Base-by-base conservation (phyloP, 2,888 invertebrate species). In the Candidula unifasciata region DNA sequence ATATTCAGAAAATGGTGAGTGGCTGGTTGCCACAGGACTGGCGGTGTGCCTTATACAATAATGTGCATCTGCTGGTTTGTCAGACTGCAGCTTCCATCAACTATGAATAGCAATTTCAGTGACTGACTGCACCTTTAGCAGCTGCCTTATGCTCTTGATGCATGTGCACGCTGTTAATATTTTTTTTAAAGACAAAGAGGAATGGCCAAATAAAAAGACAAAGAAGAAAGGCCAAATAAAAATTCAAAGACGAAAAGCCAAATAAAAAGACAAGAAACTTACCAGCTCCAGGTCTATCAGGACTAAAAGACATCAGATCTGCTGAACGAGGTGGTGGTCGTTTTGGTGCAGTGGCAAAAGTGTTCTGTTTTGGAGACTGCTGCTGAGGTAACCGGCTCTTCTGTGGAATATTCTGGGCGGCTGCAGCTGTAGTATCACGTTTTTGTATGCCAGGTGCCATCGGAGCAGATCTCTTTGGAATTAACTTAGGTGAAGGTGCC, bases 251-350 rank as follows among this genome's bases (percentile, higher is more conserved):
- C 8, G 66, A 66, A 24, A 66, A 24, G n/a, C 8, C n/a, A n/a
- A n/a, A n/a, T n/a, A n/a, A n/a, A n/a, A n/a, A n/a, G n/a, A 33
- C 13, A 60, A 3, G 30, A 44, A 2, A 80, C 27, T 27, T 71
- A 68, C 77, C 69, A 33, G 10, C 44, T 66, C 24, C 44, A 24
- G 57, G 37, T 24, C 52, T 33, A 33, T 90, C 88, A 24, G 91
- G 92, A 85, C 91, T 91, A 87, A 91, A 91, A 21, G 89, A 87
- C 87, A 92, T 91, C 77, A 92, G 88, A 82, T 91, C 89, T 76
- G 80, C 89, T 33, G 89, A 89, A 52, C 88, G 79, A 27, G 84
- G 83, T 27, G 83, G 79, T 8, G 78, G 78, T 35, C 82, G 30
- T 54, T 71, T 73, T 52, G 82, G 82, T 57, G 81, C 33, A 57